Evolutionary conservation across 2,113 vertebrate species (phyloP), one percentile per base, ranked within the genome.

Genomic region (Cepphus grylle): DNA sequence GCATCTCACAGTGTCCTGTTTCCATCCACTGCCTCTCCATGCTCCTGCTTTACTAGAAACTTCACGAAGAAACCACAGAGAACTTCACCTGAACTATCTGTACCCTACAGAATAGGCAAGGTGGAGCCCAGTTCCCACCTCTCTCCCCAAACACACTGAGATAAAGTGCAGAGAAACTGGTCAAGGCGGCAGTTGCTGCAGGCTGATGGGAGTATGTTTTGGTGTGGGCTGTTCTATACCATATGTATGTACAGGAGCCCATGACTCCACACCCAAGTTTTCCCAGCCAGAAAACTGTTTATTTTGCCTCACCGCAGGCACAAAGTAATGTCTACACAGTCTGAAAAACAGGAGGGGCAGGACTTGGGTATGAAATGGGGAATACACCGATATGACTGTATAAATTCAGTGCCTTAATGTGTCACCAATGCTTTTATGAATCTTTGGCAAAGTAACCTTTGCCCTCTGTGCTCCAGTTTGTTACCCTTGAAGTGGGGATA

Each of bases 331-430:
- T 36, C 34, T 27, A 73, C 15, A 55, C 3, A 17, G 30, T 20
- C 45, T 27, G 80, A 66, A 80, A 76, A 83, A 47, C 5, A 80
- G 56, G 45, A 89, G 29, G 9, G n/a, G 15, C 17, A 63, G 69
- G 23, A 45, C 42, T 49, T 47, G 30, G 9, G 34, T 66, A 9
- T 43, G 66, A 74, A 82, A 71, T 47, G 36, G 29, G 26, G 34
- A 91, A 66, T 29, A 38, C 0, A 1, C 6, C 3, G 0, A 47
- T 50, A 63, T 6, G 23, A 72, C 22, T 52, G 11, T 30, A 30
- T 20, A 40, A 50, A 81, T 65, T 74, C 65, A 70, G 45, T 52
- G 29, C 29, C 21, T 7, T 61, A 23, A 27, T 8, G 5, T 21
- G 36, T 66, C 38, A 50, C n/a, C 47, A n/a, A 12, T 12, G 4